A percentile compares a stretch with the other conserved stretches of the same genome.
Conservation (phyloP, 1,140 invertebrate genomes). For the Phymorhynchus buccinoides region DNA sequence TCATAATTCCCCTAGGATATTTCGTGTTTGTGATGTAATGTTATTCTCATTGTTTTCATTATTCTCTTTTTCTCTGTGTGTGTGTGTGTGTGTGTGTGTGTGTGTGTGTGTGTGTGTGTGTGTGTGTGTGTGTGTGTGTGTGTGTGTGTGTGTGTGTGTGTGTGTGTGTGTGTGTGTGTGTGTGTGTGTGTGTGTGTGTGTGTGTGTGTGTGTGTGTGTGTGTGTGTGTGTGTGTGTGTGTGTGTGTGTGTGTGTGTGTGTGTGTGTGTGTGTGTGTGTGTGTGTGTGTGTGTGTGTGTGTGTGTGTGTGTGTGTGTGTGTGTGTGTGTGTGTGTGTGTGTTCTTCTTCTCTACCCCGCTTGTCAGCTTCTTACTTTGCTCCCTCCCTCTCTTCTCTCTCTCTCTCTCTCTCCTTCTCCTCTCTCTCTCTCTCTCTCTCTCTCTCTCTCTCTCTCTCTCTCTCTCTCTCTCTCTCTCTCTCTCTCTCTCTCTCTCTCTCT, state of each 20-base stretch:
- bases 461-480: not conserved
- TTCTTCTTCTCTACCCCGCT: not conserved
- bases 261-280: not conserved
- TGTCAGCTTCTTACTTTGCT: not conserved
- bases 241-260: not conserved
- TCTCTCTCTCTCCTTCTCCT: not conserved
- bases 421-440: not conserved
- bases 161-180: no score
- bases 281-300: not conserved
- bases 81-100: no score
- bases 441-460: not conserved
- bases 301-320: not conserved
- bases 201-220: not conserved
- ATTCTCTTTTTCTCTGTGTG: no score
- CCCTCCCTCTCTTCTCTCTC: not conserved
- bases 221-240: not conserved
- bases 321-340: not conserved
- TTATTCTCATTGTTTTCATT: no score
- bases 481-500: not conserved
- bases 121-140: no score
- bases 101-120: no score
- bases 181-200: not conserved
- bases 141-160: no score
- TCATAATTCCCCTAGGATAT: no score
- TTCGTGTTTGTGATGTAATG: no score